Evolutionary conservation across 2,797 vertebrate genomes (phyloP).

Genomic region (Clangula hyemalis): DNA sequence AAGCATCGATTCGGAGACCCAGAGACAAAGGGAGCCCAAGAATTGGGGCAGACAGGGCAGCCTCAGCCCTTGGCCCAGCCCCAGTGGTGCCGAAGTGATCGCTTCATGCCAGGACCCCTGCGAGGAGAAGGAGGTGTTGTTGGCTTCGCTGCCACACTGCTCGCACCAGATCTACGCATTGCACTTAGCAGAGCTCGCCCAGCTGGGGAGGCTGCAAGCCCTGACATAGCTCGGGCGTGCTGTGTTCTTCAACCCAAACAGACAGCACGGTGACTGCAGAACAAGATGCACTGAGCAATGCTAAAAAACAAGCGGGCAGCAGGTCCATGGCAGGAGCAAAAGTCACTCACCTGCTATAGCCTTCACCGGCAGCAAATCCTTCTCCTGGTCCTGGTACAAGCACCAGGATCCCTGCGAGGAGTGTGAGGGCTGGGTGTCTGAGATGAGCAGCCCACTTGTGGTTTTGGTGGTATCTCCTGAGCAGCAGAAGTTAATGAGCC

Average conservation of each 20-base stretch:
- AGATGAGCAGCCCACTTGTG: background rate
- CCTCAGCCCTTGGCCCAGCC: background rate
- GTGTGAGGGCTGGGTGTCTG: background rate
- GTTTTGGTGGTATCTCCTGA: background rate
- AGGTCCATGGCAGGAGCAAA: background rate
- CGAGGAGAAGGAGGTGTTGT: background rate
- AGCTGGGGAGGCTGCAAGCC: background rate
- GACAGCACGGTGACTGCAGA: background rate
- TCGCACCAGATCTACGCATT: rapidly evolving
- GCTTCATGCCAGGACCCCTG: background rate
- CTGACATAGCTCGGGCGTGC: rapidly evolving
- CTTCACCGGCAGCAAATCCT: background rate
- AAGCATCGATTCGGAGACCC: background rate
- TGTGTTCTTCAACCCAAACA: background rate
- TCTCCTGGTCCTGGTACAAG: background rate
- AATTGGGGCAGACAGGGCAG: background rate
- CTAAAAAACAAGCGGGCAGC: background rate
- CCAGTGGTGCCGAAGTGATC: rapidly evolving
- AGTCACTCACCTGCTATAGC: background rate
- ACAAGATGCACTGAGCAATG: background rate
- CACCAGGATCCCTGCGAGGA: background rate
- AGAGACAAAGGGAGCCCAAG: background rate
- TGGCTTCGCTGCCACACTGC: rapidly evolving
- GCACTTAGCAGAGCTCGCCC: background rate
- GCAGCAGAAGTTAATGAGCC: slow-evolving; percentile 51